phyloP scores from a whole-genome alignment of 2,113 vertebrate species.

The Xyliphius kryptos region DNA sequence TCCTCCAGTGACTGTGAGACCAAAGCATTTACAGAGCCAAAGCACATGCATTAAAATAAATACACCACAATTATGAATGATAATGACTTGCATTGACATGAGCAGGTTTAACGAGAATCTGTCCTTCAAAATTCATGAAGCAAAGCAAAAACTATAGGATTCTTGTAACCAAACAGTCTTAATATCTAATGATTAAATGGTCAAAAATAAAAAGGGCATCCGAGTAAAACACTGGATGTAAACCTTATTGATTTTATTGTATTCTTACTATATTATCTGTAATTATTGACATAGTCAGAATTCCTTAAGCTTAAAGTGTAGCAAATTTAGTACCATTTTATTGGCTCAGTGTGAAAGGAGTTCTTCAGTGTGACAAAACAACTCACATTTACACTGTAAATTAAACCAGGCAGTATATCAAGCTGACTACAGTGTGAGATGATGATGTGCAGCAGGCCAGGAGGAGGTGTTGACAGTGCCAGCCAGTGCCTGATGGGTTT shows the following conservation, averaged over 20 bases:
- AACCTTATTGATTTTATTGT: no score
- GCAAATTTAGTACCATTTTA: no score
- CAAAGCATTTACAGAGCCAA: slow-evolving; percentile 55
- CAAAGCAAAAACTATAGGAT: neutral
- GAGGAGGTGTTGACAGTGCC: slow-evolving; percentile 13
- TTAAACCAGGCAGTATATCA: neutral
- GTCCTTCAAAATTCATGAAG: neutral
- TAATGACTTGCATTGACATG: neutral
- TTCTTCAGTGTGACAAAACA: no score
- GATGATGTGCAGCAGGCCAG: slow-evolving; percentile 3
- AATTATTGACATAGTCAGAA: no score
- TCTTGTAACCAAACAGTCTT: no score
- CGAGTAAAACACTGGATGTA: no score
- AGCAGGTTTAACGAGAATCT: slow-evolving; percentile 15
- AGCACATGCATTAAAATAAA: slow-evolving; percentile 57
- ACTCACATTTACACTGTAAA: neutral
- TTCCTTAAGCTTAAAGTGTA: no score
- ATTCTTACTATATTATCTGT: no score
- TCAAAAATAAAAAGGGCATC: no score
- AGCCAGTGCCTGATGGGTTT: slow-evolving; percentile 22
- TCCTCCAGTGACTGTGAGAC: slow-evolving; percentile 79
- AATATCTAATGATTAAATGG: no score
- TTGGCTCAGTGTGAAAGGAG: no score
- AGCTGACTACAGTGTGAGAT: slow-evolving; percentile 1
- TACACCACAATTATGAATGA: slow-evolving; percentile 23